A percentile compares a stretch with the other conserved stretches of the same genome.
Evolutionary conservation across 2,113 vertebrate species (phyloP).

Genomic region (Pyxicephalus adspersus): DNA sequence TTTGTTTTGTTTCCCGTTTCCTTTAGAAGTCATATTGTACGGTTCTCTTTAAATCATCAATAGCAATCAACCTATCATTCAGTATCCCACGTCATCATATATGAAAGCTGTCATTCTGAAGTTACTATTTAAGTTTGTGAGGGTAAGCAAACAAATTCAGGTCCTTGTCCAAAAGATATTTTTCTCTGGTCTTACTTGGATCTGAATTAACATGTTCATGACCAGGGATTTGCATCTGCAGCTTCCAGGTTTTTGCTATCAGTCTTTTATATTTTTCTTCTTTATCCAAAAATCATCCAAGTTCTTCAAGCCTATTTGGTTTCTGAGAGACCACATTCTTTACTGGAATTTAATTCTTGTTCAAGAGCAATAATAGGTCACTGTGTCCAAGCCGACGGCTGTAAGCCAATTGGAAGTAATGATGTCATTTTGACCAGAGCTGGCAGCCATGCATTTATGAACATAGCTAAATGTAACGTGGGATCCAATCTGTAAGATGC

Average conservation of each 20-base stretch:
- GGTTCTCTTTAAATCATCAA: not conserved
- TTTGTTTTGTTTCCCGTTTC: not conserved
- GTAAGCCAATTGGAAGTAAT: conserved; percentile 4
- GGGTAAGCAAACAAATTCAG: no score
- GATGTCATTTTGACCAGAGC: not conserved
- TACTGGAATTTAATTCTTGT: conserved; percentile 2
- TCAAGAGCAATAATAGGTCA: not conserved
- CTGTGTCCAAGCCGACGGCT: not conserved
- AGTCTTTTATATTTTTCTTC: not conserved
- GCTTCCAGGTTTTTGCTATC: not conserved
- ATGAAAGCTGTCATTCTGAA: not conserved
- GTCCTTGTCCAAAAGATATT: no score
- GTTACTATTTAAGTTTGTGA: no score
- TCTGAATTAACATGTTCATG: no score
- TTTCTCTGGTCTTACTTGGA: no score
- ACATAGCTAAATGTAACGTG: not conserved
- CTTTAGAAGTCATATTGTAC: not conserved
- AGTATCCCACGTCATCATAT: not conserved
- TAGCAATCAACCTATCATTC: not conserved
- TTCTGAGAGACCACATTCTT: not conserved
- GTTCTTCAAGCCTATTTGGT: not conserved
- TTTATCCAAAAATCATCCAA: not conserved
- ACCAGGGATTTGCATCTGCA: no score
- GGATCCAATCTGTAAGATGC: no score
- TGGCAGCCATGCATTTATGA: not conserved